Conservation (phyloP, 2,888 invertebrate genomes). For the Crossocerus cetratus region DNA sequence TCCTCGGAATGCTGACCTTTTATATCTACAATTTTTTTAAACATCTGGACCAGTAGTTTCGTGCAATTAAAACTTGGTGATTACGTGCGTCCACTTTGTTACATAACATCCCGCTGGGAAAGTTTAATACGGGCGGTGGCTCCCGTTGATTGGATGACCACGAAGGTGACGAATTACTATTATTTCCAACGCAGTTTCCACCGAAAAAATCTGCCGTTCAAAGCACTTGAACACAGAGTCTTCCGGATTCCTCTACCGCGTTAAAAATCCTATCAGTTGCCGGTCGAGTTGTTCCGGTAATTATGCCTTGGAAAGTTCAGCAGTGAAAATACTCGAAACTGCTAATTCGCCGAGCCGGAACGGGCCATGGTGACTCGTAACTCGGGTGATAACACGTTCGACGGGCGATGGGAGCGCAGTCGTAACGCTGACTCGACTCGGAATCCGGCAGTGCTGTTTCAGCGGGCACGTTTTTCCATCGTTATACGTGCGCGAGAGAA, state of each 20-base stretch:
- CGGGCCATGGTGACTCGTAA: background rate
- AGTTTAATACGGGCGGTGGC: too few relatives aligned
- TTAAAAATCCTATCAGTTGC: too few relatives aligned
- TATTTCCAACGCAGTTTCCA: too few relatives aligned
- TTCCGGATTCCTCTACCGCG: too few relatives aligned
- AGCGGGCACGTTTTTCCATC: conserved; percentile 38
- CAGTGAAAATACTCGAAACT: background rate
- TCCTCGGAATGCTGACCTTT: background rate
- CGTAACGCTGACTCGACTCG: conserved; percentile 29
- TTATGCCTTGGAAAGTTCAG: too few relatives aligned
- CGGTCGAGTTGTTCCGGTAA: too few relatives aligned
- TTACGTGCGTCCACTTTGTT: background rate
- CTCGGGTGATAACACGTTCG: background rate
- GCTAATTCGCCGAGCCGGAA: background rate
- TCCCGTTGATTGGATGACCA: too few relatives aligned
- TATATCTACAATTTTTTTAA: background rate
- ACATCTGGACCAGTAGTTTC: background rate
- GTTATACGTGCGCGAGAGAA: conserved; percentile 20
- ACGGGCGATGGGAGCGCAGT: background rate
- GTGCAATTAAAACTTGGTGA: background rate
- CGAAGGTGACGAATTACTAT: too few relatives aligned
- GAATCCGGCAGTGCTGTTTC: conserved; percentile 25
- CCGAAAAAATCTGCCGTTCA: too few relatives aligned
- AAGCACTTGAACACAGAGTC: too few relatives aligned
- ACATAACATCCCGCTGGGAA: too few relatives aligned